Percentiles rank a stretch among this genome's conserved stretches.
These are phyloP conservation scores for Embiotoca jacksoni DNA, from an alignment of 2,113 vertebrate genomes.

Conservation along the genomic window DNA sequence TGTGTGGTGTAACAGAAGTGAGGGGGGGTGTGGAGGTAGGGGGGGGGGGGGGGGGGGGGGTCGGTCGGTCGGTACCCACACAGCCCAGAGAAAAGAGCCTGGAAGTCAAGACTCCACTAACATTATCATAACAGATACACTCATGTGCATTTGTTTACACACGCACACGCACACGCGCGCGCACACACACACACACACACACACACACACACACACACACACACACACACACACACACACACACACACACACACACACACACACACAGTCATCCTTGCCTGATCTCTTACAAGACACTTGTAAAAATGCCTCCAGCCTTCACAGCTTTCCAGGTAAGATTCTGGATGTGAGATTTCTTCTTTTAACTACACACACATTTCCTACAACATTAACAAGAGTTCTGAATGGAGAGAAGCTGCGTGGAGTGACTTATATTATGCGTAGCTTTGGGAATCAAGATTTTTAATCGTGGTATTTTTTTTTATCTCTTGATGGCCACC, in stretches of 20 bases:
- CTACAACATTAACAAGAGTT: background rate
- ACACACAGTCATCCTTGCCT: slow-evolving; percentile 8
- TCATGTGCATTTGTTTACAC: background rate
- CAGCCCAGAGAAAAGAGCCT: slow-evolving; percentile 56
- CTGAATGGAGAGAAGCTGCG: background rate
- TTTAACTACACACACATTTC: too few species aligned
- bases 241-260: slow-evolving; percentile 6
- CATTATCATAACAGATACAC: slow-evolving; percentile 25
- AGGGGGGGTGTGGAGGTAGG: background rate
- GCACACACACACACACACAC: background rate
- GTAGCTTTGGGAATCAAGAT: too few species aligned
- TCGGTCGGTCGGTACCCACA: slow-evolving; percentile 30
- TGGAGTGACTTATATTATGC: too few species aligned
- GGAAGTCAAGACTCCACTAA: slow-evolving; percentile 37
- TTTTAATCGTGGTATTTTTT: too few species aligned
- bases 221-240: too few species aligned
- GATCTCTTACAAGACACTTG: background rate
- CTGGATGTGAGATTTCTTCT: background rate
- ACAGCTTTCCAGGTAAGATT: background rate
- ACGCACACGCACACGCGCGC: too few species aligned
- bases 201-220: too few species aligned
- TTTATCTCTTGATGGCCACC: too few species aligned
- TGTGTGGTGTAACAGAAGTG: slow-evolving; percentile 48
- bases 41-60: background rate
- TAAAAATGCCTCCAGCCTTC: background rate